Evolutionary conservation across 2,113 vertebrate genomes (phyloP).

Genomic region (Hypanus sabinus): DNA sequence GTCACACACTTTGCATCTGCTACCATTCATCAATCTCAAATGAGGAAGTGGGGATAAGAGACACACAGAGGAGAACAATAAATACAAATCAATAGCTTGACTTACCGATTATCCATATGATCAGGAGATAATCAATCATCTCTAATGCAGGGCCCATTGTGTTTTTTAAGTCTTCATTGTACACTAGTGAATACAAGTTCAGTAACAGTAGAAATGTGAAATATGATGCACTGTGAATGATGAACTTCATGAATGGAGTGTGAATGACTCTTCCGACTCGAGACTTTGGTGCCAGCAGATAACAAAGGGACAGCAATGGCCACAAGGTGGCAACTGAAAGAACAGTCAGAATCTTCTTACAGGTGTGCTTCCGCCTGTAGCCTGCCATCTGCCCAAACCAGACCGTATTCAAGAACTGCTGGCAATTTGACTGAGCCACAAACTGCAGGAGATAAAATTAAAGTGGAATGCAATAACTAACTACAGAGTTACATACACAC

Average conservation of each 20-base stretch:
- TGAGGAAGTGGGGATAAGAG: background rate
- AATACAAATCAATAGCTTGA: constrained; percentile 40
- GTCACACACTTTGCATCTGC: background rate
- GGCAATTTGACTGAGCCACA: constrained; percentile 96
- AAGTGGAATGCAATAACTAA: constrained; percentile 25
- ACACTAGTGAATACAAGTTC: constrained; percentile 95
- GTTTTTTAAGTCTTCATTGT: constrained; percentile 90
- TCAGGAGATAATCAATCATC: constrained; percentile 91
- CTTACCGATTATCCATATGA: constrained; percentile 93
- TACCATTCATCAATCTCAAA: background rate
- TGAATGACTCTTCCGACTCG: constrained; percentile 91
- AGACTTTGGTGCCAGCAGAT: constrained; percentile 88
- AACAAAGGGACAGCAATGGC: constrained; percentile 88
- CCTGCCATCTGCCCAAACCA: constrained; percentile 98
- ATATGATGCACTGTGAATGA: constrained; percentile 97
- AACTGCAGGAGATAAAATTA: constrained; percentile 62
- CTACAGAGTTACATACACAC: background rate
- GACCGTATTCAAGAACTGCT: constrained; percentile 97
- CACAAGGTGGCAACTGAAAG: constrained; percentile 83
- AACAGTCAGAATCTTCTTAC: constrained; percentile 89
- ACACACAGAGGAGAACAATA: background rate
- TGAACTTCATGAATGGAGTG: constrained; percentile 97
- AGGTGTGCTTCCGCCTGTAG: constrained; percentile 91
- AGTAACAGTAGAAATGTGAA: constrained; percentile 89
- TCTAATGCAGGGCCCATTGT: constrained; percentile 88